phyloP scores from a whole-genome alignment of 1,140 invertebrate genomes.

The Stegodyphus dumicola region DNA sequence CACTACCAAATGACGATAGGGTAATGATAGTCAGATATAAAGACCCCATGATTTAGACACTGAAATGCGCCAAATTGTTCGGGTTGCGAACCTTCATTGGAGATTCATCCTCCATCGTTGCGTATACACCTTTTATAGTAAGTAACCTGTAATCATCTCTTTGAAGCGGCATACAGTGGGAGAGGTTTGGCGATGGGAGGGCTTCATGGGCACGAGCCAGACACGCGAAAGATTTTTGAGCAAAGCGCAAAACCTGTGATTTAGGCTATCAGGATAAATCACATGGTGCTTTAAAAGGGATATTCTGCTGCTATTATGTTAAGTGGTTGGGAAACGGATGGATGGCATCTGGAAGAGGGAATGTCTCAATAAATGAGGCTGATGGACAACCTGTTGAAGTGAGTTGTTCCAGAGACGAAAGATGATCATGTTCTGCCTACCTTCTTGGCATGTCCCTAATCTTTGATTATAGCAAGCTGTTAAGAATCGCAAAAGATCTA shows the following conservation, averaged over 20 bases:
- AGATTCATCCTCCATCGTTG: background rate
- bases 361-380: too few species aligned
- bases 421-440: too few species aligned
- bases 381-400: too few species aligned
- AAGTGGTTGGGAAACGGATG: too few species aligned
- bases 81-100: slow-evolving; percentile 3
- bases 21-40: slow-evolving; percentile 48
- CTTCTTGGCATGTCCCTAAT: too few species aligned
- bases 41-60: slow-evolving; percentile 46
- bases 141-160: slow-evolving; percentile 44
- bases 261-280: background rate
- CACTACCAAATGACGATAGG: slow-evolving; percentile 1
- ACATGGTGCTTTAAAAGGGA: too few species aligned
- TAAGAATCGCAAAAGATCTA: too few species aligned
- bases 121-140: slow-evolving; percentile 2
- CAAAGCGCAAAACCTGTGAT: slow-evolving; percentile 16
- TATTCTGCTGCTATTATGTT: too few species aligned
- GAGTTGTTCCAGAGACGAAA: too few species aligned
- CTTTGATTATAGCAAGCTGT: too few species aligned
- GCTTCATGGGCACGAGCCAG: background rate
- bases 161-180: background rate
- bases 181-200: background rate
- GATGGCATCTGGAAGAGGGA: too few species aligned
- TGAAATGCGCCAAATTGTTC: slow-evolving; percentile 52
- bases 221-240: slow-evolving; percentile 15